Evolutionary conservation across 2,113 vertebrate species (phyloP), one percentile per base, ranked within the genome.

Genomic region (Philantomba maxwellii): DNA sequence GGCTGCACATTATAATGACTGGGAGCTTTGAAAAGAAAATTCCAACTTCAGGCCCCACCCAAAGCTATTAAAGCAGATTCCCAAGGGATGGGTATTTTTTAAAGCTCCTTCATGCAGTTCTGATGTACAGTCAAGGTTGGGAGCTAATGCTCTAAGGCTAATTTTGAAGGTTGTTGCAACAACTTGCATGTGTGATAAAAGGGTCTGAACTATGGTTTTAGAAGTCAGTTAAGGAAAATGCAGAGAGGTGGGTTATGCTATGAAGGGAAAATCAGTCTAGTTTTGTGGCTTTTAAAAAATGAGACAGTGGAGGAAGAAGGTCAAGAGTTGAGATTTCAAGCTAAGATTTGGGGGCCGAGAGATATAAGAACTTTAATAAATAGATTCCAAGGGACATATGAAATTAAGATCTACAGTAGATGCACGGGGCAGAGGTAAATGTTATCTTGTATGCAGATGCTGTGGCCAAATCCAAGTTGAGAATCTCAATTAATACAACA

Each of bases 321-420:
- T 86, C 19, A 77, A 85, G 94, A 92, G 28, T 77, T 97, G 45
- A 81, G 36, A 80, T 89, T 95, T 93, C 39, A 85, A 39, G 33
- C 55, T 93, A 66, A 90, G 77, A 45, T 64, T 78, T 91, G 70
- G 43, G n/a, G n/a, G 2, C 25, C 36, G 21, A 49, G 84, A 88
- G 17, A 53, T 49, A 15, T n/a, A 94, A 94, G 49, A 33, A 95
- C 78, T 82, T 93, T 87, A 96, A 80, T 43, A 87, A 94, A 89
- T 62, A 43, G 58, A 15, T 49, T 80, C 58, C 45, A 15, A 91
- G 51, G n/a, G 45, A 80, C 16, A 58, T 17, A 45, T 30, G 53
- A 95, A 86, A 75, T 92, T 88, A 95, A 94, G 58, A 51, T 64
- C 58, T 43, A 90, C 23, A 80, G 39, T 36, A 25, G 33, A 36